phyloP scores from a whole-genome alignment of 2,113 vertebrate species.

The Papio anubis region DNA sequence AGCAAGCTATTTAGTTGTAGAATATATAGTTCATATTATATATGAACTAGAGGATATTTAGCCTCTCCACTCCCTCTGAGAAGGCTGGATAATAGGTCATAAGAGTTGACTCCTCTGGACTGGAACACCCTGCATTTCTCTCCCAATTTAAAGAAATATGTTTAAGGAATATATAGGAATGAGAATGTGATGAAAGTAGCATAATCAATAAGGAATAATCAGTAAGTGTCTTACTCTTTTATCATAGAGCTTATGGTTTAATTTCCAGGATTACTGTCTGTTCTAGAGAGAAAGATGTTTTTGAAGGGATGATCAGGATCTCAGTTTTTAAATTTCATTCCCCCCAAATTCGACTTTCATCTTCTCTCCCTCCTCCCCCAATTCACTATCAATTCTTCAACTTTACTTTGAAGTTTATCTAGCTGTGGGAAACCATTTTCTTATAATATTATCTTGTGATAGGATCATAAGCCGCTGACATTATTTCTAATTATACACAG shows the following conservation, averaged over 20 bases:
- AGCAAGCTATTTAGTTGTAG: neutral
- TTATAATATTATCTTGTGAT: neutral
- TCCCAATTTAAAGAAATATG: neutral
- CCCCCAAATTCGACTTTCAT: neutral
- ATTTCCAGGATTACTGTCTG: neutral
- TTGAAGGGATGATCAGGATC: neutral
- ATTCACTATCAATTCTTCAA: neutral
- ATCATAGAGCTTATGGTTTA: neutral
- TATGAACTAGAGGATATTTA: neutral
- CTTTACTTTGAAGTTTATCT: slow-evolving; percentile 55
- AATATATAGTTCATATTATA: no score
- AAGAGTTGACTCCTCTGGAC: no score
- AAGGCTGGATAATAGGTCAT: neutral
- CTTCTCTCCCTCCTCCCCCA: neutral
- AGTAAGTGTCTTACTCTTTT: neutral
- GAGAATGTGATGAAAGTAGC: neutral
- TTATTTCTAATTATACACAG: slow-evolving; percentile 36
- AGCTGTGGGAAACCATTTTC: neutral
- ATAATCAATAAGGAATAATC: neutral
- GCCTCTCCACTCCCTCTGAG: neutral
- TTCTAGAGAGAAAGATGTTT: neutral
- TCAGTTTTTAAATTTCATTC: neutral
- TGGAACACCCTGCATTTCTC: neutral
- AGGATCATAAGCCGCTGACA: neutral
- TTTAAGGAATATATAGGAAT: neutral